Conservation (phyloP, 2,113 vertebrate species). For the Limanda limanda region DNA sequence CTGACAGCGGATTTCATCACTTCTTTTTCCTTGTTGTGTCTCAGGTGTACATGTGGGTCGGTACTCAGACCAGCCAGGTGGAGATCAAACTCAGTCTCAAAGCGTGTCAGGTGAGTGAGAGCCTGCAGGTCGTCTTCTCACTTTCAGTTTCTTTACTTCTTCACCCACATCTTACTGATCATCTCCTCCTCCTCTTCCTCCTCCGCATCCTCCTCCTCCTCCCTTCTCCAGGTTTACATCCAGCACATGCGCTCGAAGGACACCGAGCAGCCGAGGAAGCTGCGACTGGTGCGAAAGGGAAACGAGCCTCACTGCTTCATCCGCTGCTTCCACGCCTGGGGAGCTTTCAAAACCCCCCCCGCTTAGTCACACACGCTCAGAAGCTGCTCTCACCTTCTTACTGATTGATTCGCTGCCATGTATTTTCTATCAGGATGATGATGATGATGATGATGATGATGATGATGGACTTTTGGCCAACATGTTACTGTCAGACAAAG, state of each 20-base stretch:
- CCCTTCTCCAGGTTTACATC: slow-evolving; percentile 90
- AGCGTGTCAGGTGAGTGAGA: slow-evolving; percentile 88
- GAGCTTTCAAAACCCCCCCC: slow-evolving; percentile 87
- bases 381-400: slow-evolving; percentile 17
- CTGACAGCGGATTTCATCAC: background rate
- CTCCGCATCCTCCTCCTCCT: too few relatives aligned
- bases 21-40: background rate
- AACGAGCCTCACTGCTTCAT: slow-evolving; percentile 95
- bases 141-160: background rate
- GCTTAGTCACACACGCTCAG: slow-evolving; percentile 74
- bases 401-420: slow-evolving; percentile 49
- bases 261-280: slow-evolving; percentile 85
- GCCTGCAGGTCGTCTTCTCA: background rate
- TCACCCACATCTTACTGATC: too few relatives aligned
- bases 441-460: background rate
- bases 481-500: background rate
- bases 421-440: slow-evolving; percentile 21
- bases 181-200: background rate
- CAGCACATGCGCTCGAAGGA: slow-evolving; percentile 97
- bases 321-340: slow-evolving; percentile 98
- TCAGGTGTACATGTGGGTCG: slow-evolving; percentile 99
- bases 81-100: slow-evolving; percentile 98
- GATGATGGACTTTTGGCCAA: slow-evolving; percentile 16
- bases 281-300: slow-evolving; percentile 95
- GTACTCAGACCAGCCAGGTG: slow-evolving; percentile 97